These are phyloP conservation scores for Neosilurus hyrtlii DNA, from an alignment of 2,797 vertebrate species.

Conservation along the genomic window DNA sequence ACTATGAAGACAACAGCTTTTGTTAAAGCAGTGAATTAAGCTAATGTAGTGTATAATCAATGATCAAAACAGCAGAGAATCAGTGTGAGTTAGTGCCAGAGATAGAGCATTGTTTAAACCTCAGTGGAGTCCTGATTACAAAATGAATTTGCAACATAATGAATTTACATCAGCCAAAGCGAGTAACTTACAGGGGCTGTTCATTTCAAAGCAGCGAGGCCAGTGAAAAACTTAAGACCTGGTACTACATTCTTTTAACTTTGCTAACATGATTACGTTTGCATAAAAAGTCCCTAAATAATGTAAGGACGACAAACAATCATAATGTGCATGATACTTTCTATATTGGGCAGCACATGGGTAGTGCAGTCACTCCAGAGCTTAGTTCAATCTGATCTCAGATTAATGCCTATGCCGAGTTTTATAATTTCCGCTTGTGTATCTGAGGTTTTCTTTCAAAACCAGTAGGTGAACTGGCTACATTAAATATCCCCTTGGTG, in stretches of 20 bases:
- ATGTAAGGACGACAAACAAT: neutral
- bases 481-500: too few relatives aligned
- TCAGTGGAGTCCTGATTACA: slow-evolving; percentile 31
- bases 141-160: neutral
- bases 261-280: neutral
- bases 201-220: slow-evolving; percentile 16
- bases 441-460: neutral
- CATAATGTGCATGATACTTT: neutral
- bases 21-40: slow-evolving; percentile 53
- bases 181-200: slow-evolving; percentile 26
- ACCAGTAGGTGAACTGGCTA: neutral
- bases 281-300: neutral
- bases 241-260: neutral
- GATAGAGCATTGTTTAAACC: slow-evolving; percentile 35
- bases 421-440: neutral
- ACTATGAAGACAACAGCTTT: slow-evolving; percentile 25
- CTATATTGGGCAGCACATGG: neutral
- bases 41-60: slow-evolving; percentile 56
- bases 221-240: neutral
- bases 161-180: slow-evolving; percentile 18
- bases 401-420: neutral
- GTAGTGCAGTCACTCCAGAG: neutral
- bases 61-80: slow-evolving; percentile 50
- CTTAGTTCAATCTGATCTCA: neutral
- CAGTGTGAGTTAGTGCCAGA: slow-evolving; percentile 41